These are phyloP conservation scores for Limnephilus marmoratus DNA, from an alignment of 2,888 invertebrate genomes.

Conservation along the genomic window DNA sequence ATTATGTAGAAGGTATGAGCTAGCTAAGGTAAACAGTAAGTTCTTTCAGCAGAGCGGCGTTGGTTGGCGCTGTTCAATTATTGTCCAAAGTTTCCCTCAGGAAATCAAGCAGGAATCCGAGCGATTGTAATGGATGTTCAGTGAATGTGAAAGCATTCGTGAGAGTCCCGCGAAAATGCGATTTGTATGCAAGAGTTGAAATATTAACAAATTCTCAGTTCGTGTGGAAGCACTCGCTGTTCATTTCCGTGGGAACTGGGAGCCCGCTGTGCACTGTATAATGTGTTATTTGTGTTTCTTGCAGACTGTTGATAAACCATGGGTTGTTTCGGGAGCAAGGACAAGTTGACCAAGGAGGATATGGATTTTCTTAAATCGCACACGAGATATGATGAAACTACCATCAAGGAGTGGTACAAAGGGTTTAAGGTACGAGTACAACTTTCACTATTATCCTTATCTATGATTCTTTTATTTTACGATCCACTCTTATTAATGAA, in stretches of 20 bases:
- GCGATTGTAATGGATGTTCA: not conserved
- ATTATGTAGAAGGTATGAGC: not conserved
- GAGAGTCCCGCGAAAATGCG: not conserved
- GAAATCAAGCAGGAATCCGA: not conserved
- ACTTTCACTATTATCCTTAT: not conserved
- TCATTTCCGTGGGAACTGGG: not conserved
- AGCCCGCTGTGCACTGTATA: not conserved
- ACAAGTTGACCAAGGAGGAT: conserved; percentile 98
- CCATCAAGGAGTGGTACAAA: conserved; percentile 99
- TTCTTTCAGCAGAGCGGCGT: not conserved
- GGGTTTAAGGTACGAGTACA: conserved; percentile 93
- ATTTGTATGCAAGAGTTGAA: not conserved
- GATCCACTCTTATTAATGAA: not conserved
- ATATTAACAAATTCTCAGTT: not conserved
- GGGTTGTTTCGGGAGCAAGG: conserved; percentile 97
- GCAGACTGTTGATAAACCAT: conserved; percentile 74
- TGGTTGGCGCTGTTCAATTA: not conserved
- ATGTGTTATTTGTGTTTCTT: conserved; percentile 19
- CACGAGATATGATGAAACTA: conserved; percentile 98
- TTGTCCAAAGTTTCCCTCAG: not conserved
- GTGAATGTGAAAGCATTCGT: not conserved
- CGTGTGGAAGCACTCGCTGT: not conserved
- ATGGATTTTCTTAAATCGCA: conserved; percentile 99
- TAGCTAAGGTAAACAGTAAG: not conserved
- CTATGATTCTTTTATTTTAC: not conserved